Percentiles rank a stretch among this genome's conserved stretches.
phyloP scores from a whole-genome alignment of 2,113 vertebrate species.

The Anolis carolinensis region DNA sequence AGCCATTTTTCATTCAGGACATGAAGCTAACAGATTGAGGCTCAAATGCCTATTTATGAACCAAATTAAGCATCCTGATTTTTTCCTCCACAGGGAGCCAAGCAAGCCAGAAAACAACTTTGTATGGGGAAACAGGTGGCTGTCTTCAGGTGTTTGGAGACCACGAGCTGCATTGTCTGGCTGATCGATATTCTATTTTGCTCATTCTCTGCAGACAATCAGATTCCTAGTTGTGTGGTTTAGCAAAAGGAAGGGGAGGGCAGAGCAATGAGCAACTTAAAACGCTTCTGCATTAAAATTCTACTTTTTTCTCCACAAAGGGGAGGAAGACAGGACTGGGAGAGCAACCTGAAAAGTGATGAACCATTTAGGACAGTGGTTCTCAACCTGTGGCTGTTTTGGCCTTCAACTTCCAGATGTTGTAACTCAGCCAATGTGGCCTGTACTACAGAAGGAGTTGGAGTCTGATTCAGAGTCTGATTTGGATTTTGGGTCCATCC shows the following conservation, averaged over 20 bases:
- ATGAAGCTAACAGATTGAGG: not conserved
- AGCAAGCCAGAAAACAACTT: not conserved
- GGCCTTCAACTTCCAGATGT: too few species aligned
- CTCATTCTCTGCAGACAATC: not conserved
- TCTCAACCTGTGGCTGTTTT: too few species aligned
- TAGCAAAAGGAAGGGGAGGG: not conserved
- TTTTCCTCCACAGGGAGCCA: not conserved
- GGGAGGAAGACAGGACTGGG: not conserved
- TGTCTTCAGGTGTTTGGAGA: not conserved
- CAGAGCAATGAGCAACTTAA: not conserved
- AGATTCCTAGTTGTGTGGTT: not conserved
- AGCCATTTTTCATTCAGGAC: not conserved
- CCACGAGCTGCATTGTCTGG: not conserved
- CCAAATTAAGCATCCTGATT: not conserved
- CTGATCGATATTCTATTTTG: not conserved
- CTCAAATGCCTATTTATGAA: constrained; percentile 4
- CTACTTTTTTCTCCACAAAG: not conserved
- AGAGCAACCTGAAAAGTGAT: not conserved
- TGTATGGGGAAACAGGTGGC: not conserved
- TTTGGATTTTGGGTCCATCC: too few species aligned
- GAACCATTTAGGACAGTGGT: too few species aligned
- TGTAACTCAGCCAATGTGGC: too few species aligned
- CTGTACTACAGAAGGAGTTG: too few species aligned
- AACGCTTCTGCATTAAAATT: not conserved
- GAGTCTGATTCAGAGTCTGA: too few species aligned